Evolutionary conservation across 1,140 invertebrate genomes (phyloP), one percentile per base, ranked within the genome.

Genomic region (Pogonus chalceus): DNA sequence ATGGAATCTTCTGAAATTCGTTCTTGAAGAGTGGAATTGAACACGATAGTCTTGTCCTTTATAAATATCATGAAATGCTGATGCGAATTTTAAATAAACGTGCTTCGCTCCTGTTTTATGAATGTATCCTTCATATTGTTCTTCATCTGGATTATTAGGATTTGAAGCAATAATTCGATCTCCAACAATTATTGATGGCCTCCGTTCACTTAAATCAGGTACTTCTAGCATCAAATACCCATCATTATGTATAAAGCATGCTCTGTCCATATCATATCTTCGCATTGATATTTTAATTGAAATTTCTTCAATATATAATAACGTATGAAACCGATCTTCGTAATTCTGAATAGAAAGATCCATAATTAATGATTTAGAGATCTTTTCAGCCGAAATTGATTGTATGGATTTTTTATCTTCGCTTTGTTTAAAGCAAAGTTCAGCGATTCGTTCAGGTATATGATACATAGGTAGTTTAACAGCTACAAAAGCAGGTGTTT

Each of bases 271-370:
- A 67, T 88, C 82, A 69, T 84, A 92, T 54, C 77, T 75, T 56
- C 80, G 76, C 52, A 92, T 79, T 51, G 76, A 69, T 16, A 85
- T 68, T 21, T 77, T 77, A 56, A 76, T 71, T 62, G 77, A 71
- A 35, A 85, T 78, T 76, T 93, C 90, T 69, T 94, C 90, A 31
- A 93, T 70, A 66, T 85, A 83, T 1, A 95, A 62, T 21, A 93
- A 70, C 18, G 74, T 66, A 51, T 84, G 78, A 68, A 92, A 90
- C 61, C 76, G 75, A 20, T 80, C 70, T 55, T 62, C 72, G 60
- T 87, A 87, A 62, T 78, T 84, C 2, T 62, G 49, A 3, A 76
- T 69, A 24, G 58, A 70, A 2, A 87, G 69, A 14, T 65, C 59
- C 31, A 76, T 60, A 7, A 58, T 48, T 9, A 85, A 56, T 57